These are phyloP conservation scores for Sinhomidia bicolor DNA, from an alignment of 2,888 invertebrate genomes.

Conservation along the genomic window DNA sequence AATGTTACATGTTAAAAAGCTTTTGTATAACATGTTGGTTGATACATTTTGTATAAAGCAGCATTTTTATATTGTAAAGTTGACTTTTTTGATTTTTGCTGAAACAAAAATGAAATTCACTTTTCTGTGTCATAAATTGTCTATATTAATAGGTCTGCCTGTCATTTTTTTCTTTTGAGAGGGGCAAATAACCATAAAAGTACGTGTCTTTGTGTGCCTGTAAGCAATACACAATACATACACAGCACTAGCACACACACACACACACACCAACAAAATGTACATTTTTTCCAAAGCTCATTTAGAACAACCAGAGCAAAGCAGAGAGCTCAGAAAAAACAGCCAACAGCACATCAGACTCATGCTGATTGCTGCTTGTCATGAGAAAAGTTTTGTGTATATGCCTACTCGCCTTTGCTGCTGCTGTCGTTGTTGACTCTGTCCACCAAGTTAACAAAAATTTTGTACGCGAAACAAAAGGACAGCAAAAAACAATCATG, in stretches of 20 bases:
- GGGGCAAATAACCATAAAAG: conserved; percentile 63
- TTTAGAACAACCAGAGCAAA: conserved; percentile 61
- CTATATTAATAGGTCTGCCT: conserved; percentile 67
- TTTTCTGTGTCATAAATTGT: conserved; percentile 65
- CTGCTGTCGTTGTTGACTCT: neutral
- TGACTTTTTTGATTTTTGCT: conserved; percentile 60
- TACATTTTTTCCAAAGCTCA: conserved; percentile 60
- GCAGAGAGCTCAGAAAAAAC: conserved; percentile 2
- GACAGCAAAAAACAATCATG: conserved; percentile 32
- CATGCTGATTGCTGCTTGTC: conserved; percentile 73
- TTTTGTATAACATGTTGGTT: conserved; percentile 13
- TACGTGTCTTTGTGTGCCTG: conserved; percentile 63
- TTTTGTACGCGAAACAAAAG: conserved; percentile 34
- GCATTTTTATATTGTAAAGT: neutral
- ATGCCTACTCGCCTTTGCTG: neutral
- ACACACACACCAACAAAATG: neutral
- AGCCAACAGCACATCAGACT: conserved; percentile 63
- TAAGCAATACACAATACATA: conserved; percentile 4
- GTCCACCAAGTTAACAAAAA: conserved; percentile 38
- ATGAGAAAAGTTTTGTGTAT: conserved; percentile 63
- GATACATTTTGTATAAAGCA: conserved; percentile 4
- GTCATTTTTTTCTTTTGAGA: conserved; percentile 56
- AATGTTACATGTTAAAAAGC: neutral
- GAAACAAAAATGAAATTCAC: conserved; percentile 70
- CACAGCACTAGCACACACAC: neutral